Conservation (phyloP, 1,140 invertebrate genomes). For the Helicoverpa armigera region DNA sequence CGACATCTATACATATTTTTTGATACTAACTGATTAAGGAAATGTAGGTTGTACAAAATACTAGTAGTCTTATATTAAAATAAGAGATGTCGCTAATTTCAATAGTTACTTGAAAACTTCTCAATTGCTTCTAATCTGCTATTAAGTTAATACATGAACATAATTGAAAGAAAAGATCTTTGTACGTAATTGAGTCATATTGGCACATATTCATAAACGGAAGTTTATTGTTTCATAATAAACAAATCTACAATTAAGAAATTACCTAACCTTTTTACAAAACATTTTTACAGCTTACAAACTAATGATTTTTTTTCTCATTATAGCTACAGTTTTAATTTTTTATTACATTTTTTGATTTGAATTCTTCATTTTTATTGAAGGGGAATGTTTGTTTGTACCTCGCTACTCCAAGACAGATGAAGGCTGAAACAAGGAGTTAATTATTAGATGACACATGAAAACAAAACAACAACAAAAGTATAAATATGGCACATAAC, state of each 20-base stretch:
- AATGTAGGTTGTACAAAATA: background rate
- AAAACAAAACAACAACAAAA: no score
- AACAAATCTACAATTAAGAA: background rate
- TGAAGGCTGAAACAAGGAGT: slow-evolving; percentile 70
- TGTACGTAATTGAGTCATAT: no score
- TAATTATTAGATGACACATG: no score
- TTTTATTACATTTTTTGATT: background rate
- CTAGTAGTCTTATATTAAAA: background rate
- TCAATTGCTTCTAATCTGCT: no score
- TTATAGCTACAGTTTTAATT: background rate
- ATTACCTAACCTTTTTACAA: background rate
- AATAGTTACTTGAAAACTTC: no score
- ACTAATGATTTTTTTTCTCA: background rate
- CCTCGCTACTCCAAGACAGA: slow-evolving; percentile 73
- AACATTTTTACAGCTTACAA: slow-evolving; percentile 30
- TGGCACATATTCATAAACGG: background rate
- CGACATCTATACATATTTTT: background rate
- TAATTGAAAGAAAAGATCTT: background rate
- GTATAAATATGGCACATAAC: no score
- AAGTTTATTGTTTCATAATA: background rate
- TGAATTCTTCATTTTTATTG: slow-evolving; percentile 62
- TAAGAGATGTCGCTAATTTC: slow-evolving; percentile 2
- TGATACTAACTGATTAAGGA: background rate
- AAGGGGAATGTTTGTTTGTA: slow-evolving; percentile 78
- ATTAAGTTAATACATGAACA: no score